A percentile compares a stretch with the other conserved stretches of the same genome.
phyloP scores from a whole-genome alignment of 2,113 vertebrate species.

The Pogona vitticeps region DNA sequence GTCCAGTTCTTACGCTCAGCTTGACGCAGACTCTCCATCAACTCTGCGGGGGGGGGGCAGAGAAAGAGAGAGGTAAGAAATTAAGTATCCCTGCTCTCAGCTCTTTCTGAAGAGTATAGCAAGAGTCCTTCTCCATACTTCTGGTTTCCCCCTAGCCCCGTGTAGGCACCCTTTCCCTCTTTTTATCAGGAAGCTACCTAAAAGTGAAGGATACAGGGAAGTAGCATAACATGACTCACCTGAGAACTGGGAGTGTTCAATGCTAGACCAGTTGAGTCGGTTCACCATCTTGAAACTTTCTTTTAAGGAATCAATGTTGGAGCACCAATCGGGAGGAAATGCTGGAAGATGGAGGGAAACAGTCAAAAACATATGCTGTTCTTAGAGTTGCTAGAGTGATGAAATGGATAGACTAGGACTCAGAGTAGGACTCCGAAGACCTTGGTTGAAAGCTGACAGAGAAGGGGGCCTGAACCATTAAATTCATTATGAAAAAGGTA shows the following conservation, averaged over 20 bases:
- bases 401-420: no score
- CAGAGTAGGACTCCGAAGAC: no score
- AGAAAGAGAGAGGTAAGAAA: not conserved
- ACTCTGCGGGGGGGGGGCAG: slow-evolving; percentile 60
- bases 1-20: slow-evolving; percentile 86
- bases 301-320: slow-evolving; percentile 90
- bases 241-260: slow-evolving; percentile 92
- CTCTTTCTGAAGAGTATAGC: not conserved
- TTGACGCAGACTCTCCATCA: slow-evolving; percentile 85
- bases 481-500: not conserved
- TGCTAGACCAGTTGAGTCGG: slow-evolving; percentile 94
- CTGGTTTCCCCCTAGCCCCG: not conserved
- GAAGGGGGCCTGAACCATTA: not conserved
- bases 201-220: not conserved
- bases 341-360: slow-evolving; percentile 67
- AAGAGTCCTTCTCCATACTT: not conserved
- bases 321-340: slow-evolving; percentile 92
- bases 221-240: slow-evolving; percentile 74
- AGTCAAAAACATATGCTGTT: not conserved
- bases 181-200: not conserved
- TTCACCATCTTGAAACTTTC: slow-evolving; percentile 97
- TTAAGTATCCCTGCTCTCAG: not conserved
- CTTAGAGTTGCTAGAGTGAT: no score
- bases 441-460: no score
- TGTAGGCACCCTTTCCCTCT: not conserved